These are phyloP conservation scores for Acrossocheilus fasciatus DNA, from an alignment of 2,797 vertebrate genomes.

Conservation along the genomic window DNA sequence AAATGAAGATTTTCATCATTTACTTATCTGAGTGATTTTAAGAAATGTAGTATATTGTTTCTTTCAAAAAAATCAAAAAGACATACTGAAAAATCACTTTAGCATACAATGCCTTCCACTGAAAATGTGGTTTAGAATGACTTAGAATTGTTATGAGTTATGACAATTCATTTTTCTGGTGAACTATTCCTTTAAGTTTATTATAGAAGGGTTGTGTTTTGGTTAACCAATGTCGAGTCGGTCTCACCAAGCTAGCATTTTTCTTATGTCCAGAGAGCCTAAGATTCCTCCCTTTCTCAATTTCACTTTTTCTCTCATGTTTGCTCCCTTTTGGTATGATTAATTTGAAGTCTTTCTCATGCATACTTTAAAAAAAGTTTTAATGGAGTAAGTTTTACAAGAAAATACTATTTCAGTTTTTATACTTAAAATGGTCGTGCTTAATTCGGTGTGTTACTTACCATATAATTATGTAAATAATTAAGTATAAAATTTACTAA, in stretches of 20 bases:
- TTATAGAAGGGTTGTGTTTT: conserved; percentile 27
- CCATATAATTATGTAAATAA: background rate
- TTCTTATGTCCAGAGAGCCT: background rate
- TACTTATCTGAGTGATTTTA: background rate
- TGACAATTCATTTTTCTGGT: conserved; percentile 1
- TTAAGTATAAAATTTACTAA: background rate
- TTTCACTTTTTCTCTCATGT: background rate
- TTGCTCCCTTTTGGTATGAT: background rate
- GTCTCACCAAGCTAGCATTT: conserved; percentile 35
- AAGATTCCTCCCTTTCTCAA: background rate
- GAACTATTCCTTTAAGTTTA: conserved; percentile 23
- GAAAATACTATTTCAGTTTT: background rate
- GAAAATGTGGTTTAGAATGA: background rate
- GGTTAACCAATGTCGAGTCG: conserved; percentile 19
- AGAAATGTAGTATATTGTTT: background rate
- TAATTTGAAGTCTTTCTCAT: background rate
- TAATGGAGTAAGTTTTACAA: background rate
- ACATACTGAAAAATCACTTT: background rate
- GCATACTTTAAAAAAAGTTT: background rate
- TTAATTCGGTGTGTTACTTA: background rate
- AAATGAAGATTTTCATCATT: background rate
- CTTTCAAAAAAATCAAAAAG: background rate
- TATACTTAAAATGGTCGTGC: background rate
- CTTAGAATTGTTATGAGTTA: background rate
- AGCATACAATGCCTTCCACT: background rate